A percentile compares a stretch with the other conserved stretches of the same genome.
These are phyloP conservation scores for Tragulus kanchil DNA, from an alignment of 2,113 vertebrate species.

Conservation along the genomic window DNA sequence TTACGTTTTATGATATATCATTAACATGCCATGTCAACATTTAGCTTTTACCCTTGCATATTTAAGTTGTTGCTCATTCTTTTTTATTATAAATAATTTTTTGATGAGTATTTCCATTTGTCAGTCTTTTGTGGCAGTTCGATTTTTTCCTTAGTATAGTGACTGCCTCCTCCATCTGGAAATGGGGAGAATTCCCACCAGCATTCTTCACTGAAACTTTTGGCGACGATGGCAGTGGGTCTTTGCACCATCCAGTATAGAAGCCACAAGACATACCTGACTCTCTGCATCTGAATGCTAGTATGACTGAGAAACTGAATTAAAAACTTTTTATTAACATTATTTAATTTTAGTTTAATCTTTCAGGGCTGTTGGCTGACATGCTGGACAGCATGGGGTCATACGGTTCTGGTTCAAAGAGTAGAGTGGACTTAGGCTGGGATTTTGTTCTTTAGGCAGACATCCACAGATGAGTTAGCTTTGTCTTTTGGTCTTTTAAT, in stretches of 20 bases:
- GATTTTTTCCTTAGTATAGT: not conserved
- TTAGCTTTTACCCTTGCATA: not conserved
- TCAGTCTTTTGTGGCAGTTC: not conserved
- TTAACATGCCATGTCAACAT: not conserved
- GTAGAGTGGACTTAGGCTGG: not conserved
- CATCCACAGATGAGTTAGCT: not conserved
- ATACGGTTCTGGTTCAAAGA: not conserved
- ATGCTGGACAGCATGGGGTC: not conserved
- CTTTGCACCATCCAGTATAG: not conserved
- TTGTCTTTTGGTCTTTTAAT: not conserved
- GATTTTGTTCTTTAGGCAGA: not conserved
- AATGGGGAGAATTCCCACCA: not conserved
- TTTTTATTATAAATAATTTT: not conserved
- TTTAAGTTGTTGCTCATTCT: conserved; percentile 8
- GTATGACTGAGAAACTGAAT: conserved; percentile 16
- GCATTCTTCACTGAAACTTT: not conserved
- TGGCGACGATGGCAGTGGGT: not conserved
- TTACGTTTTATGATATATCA: not conserved
- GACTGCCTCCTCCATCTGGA: not conserved
- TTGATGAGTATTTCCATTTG: not conserved
- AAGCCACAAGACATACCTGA: not conserved
- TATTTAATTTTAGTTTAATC: conserved; percentile 17
- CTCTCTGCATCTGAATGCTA: not conserved
- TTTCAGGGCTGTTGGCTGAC: not conserved
- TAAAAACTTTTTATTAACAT: not conserved